These are phyloP conservation scores for Drosophila jambulina DNA, from an alignment of 1,140 invertebrate genomes.

Conservation along the genomic window DNA sequence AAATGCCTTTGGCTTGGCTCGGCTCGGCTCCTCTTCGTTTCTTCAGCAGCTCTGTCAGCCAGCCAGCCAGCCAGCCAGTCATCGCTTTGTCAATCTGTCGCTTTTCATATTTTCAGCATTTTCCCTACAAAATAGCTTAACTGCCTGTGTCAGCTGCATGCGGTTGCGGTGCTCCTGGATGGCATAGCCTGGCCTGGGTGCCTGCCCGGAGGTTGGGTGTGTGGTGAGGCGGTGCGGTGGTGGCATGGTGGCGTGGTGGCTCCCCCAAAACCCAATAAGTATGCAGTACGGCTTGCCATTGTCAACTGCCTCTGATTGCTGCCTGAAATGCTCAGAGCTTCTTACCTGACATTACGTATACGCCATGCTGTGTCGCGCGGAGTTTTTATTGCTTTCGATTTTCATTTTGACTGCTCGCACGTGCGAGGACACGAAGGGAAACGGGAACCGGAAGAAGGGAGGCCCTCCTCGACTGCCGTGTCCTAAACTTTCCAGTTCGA, in stretches of 20 bases:
- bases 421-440: slow-evolving; percentile 57
- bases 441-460: slow-evolving; percentile 12
- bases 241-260: slow-evolving; percentile 25
- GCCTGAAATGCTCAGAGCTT: slow-evolving; percentile 41
- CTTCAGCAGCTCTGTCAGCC: slow-evolving; percentile 3
- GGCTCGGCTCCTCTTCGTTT: slow-evolving; percentile 31
- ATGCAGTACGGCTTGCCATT: slow-evolving; percentile 68
- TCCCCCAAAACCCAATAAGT: slow-evolving; percentile 69
- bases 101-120: slow-evolving; percentile 61
- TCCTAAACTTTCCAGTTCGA: slow-evolving; percentile 71
- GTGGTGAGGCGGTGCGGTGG: slow-evolving; percentile 16
- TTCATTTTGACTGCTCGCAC: slow-evolving; percentile 78
- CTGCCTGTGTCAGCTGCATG: slow-evolving; percentile 56
- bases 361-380: slow-evolving; percentile 51
- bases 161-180: slow-evolving; percentile 15
- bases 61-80: slow-evolving; percentile 10
- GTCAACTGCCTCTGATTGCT: slow-evolving; percentile 58
- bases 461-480: slow-evolving; percentile 2
- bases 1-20: slow-evolving; percentile 61
- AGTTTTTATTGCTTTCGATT: slow-evolving; percentile 82
- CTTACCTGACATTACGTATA: slow-evolving; percentile 67
- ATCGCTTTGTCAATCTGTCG: slow-evolving; percentile 58
- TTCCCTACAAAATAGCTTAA: slow-evolving; percentile 62
- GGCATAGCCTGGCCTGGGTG: slow-evolving; percentile 1
- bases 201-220: neutral